These are phyloP conservation scores for Tubulanus polymorphus DNA, from an alignment of 2,888 invertebrate genomes.

Conservation along the genomic window DNA sequence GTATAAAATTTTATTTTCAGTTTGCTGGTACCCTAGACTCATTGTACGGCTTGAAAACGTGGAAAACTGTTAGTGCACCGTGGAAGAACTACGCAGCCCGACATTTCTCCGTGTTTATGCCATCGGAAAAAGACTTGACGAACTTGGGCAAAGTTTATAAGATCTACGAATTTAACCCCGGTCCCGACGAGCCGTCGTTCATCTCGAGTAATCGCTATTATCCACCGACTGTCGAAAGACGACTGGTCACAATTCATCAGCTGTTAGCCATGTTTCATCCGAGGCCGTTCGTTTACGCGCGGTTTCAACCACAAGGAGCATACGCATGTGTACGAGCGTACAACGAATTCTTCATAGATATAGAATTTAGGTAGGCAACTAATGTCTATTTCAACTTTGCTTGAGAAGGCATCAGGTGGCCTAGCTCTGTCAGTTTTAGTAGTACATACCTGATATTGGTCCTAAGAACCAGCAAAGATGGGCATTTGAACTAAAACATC, in stretches of 20 bases:
- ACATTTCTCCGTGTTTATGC: slow-evolving; percentile 37
- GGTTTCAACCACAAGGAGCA: slow-evolving; percentile 45
- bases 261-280: slow-evolving; percentile 41
- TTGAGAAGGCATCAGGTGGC: background rate
- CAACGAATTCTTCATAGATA: slow-evolving; percentile 39
- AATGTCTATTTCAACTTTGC: too few species aligned
- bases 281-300: slow-evolving; percentile 41
- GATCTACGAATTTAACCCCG: slow-evolving; percentile 10
- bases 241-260: slow-evolving; percentile 32
- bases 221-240: slow-evolving; percentile 30
- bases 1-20: background rate
- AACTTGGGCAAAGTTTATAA: slow-evolving; percentile 18
- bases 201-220: slow-evolving; percentile 37
- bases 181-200: slow-evolving; percentile 12
- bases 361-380: slow-evolving; percentile 44
- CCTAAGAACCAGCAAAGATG: too few species aligned
- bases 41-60: slow-evolving; percentile 32
- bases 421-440: too few species aligned
- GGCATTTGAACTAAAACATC: too few species aligned
- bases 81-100: slow-evolving; percentile 33
- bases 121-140: slow-evolving; percentile 14
- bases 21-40: slow-evolving; percentile 18
- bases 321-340: slow-evolving; percentile 38
- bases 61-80: slow-evolving; percentile 26
- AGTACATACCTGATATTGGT: too few species aligned